Evolutionary conservation across 2,888 invertebrate species (phyloP).

Genomic region (Bruchidius siliquastri): DNA sequence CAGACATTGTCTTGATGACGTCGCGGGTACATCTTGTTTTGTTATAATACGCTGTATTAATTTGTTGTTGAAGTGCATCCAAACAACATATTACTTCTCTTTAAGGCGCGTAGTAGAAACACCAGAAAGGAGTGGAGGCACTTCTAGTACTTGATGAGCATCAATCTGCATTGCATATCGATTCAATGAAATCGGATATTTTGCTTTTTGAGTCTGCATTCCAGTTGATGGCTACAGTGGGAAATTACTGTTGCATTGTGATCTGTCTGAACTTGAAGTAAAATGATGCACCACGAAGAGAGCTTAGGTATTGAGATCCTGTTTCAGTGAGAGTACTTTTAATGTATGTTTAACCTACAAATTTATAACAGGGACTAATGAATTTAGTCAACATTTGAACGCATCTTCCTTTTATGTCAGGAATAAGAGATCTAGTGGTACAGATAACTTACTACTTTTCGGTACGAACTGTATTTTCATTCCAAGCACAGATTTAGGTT

Average conservation of each 20-base stretch:
- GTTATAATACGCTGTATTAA: not conserved
- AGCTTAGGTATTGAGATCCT: not conserved
- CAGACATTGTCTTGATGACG: not conserved
- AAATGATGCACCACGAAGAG: not conserved
- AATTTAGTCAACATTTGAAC: too few species aligned
- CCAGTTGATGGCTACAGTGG: not conserved
- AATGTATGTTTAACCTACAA: not conserved
- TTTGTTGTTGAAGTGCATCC: not conserved
- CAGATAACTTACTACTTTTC: too few species aligned
- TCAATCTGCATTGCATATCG: not conserved
- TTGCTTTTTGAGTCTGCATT: not conserved
- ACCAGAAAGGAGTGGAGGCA: not conserved
- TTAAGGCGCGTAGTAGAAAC: not conserved
- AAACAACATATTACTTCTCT: not conserved
- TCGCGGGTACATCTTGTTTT: not conserved
- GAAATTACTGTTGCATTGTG: too few species aligned
- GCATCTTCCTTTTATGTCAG: too few species aligned
- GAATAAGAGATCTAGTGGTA: too few species aligned
- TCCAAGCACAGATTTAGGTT: too few species aligned
- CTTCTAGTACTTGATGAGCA: not conserved
- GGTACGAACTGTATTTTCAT: too few species aligned
- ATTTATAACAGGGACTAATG: not conserved
- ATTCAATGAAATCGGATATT: not conserved
- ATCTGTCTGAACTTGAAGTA: not conserved
- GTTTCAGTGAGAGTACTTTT: not conserved